Percentiles rank a stretch among this genome's conserved stretches.
Evolutionary conservation across 2,888 invertebrate species (phyloP).

Genomic region (Thera britannica): DNA sequence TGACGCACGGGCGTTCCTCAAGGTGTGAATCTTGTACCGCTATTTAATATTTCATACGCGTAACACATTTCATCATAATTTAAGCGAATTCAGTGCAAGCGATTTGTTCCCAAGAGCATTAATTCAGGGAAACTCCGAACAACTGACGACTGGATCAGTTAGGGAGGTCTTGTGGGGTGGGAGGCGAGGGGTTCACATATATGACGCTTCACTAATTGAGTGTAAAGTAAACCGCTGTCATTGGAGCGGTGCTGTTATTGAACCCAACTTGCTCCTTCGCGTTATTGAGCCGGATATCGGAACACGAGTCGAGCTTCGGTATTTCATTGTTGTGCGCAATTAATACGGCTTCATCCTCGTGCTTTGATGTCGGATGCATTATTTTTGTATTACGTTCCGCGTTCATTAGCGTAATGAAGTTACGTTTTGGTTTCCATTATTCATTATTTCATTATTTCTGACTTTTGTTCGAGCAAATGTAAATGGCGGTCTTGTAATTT

Average conservation of each 20-base stretch:
- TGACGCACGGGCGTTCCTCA: slow-evolving; percentile 44
- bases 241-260: slow-evolving; percentile 60
- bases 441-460: slow-evolving; percentile 24
- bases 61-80: slow-evolving; percentile 47
- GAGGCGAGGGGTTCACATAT: slow-evolving; percentile 51
- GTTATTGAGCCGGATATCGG: slow-evolving; percentile 51
- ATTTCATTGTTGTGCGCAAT: slow-evolving; percentile 42
- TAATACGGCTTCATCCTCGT: slow-evolving; percentile 34
- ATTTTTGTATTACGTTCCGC: slow-evolving; percentile 37
- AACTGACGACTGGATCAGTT: slow-evolving; percentile 45
- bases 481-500: slow-evolving; percentile 27
- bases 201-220: slow-evolving; percentile 67
- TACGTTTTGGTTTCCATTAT: slow-evolving; percentile 34
- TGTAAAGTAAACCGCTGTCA: slow-evolving; percentile 69
- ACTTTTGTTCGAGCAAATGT: slow-evolving; percentile 18
- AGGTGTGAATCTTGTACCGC: slow-evolving; percentile 46
- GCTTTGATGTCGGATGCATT: slow-evolving; percentile 33
- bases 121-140: slow-evolving; percentile 45
- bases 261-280: slow-evolving; percentile 57
- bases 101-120: slow-evolving; percentile 47
- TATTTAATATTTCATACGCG: slow-evolving; percentile 49
- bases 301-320: slow-evolving; percentile 35
- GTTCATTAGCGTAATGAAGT: slow-evolving; percentile 39
- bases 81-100: slow-evolving; percentile 47
- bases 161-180: slow-evolving; percentile 26